Conservation (phyloP, 2,113 vertebrate species). For the Ciconia maguari region DNA sequence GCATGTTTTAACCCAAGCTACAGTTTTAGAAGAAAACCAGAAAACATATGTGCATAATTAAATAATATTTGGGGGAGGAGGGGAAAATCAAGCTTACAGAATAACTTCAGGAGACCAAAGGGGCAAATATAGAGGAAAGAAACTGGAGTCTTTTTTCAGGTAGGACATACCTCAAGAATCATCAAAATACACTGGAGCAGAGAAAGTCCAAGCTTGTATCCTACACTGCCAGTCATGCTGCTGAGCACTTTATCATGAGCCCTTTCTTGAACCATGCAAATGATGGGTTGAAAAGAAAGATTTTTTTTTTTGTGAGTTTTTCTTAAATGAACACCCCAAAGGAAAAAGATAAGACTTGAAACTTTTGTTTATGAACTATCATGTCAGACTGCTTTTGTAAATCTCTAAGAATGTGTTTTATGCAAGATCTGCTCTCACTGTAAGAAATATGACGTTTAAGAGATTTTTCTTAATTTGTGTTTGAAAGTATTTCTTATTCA, state of each 20-base stretch:
- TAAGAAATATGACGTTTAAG: neutral
- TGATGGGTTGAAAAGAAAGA: neutral
- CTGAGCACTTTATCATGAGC: slow-evolving; percentile 31
- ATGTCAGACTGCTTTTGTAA: neutral
- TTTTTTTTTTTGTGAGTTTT: neutral
- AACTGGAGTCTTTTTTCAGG: neutral
- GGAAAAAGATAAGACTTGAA: neutral
- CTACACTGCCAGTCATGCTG: slow-evolving; percentile 48
- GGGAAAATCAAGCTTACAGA: neutral
- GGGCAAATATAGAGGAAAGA: neutral
- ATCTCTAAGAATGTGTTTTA: neutral
- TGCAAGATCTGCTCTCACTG: neutral
- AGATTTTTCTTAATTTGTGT: slow-evolving; percentile 15
- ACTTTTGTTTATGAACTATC: neutral
- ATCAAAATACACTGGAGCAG: neutral
- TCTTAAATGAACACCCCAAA: neutral
- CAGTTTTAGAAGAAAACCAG: neutral
- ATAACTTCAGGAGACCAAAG: neutral
- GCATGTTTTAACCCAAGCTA: neutral
- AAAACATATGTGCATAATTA: neutral
- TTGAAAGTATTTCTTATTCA: slow-evolving; percentile 40
- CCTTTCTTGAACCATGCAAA: neutral
- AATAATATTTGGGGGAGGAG: neutral
- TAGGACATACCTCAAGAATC: neutral
- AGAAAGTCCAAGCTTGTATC: neutral